phyloP scores from a whole-genome alignment of 2,113 vertebrate species.

The Barbus barbus region DNA sequence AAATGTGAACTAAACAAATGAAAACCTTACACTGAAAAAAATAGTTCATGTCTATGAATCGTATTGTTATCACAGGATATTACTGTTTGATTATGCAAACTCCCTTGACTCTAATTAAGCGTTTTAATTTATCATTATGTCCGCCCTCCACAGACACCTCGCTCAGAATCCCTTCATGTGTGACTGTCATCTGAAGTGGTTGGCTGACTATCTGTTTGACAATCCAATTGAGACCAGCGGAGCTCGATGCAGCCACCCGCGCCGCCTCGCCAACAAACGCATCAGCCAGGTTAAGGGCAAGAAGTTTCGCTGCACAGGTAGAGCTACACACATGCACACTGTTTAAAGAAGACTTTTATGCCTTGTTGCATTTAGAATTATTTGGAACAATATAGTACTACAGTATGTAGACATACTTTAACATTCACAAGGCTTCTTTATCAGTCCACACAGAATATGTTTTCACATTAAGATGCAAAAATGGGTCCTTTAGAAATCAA shows the following conservation, averaged over 20 bases:
- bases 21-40: not conserved
- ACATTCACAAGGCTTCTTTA: not conserved
- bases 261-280: constrained; percentile 96
- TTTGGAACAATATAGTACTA: too few species aligned
- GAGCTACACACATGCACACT: not conserved
- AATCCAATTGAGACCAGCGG: constrained; percentile 99
- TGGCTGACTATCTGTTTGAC: constrained; percentile 97
- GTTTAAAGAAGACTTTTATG: not conserved
- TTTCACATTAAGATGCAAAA: not conserved
- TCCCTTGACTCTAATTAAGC: constrained; percentile 30
- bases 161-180: constrained; percentile 99
- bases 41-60: not conserved
- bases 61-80: constrained; percentile 22
- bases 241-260: constrained; percentile 94
- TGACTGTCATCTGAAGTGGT: constrained; percentile 99
- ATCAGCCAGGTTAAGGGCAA: constrained; percentile 99
- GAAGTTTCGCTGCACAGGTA: constrained; percentile 99
- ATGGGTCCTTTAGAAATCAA: not conserved
- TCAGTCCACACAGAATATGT: not conserved
- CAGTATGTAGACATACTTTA: not conserved
- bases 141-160: constrained; percentile 82
- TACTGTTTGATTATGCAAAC: not conserved
- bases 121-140: not conserved
- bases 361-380: too few species aligned
- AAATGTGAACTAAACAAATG: constrained; percentile 9